Evolutionary conservation across 2,113 vertebrate species (phyloP), one percentile per base, ranked within the genome.

Genomic region (Bombycilla garrulus): DNA sequence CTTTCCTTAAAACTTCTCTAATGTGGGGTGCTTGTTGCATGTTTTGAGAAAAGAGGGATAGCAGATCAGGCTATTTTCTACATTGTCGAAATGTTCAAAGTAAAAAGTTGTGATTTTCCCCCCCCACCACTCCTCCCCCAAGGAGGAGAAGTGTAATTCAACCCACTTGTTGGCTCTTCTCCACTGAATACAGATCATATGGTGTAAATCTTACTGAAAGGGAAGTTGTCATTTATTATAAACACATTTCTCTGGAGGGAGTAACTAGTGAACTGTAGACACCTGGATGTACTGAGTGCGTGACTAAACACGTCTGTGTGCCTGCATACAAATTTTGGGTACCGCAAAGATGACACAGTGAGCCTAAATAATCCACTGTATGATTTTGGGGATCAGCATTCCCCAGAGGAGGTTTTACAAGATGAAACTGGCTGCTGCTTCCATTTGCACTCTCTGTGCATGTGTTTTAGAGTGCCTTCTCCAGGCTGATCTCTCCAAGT

Each of bases 51-150:
- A 54, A 80, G 61, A 69, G 5, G 8, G 6, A 3, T 76, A 78
- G 54, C 8, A 82, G 45, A 57, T 79, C 17, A 56, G 35, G 28
- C 40, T 10, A 19, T 17, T 82, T 78, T 71, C 33, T 62, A 29
- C 0, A 0, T 81, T 56, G 18, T 36, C 1, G 0, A 71, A 85
- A n/a, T 79, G 65, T 85, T 69, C 5, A 0, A 81, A 71, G 38
- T 38, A 89, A 71, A 40, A 76, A 72, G 45, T 12, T 85, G 73
- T 72, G 16, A 71, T 74, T 54, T 71, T 16, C 10, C 44, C 12
- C 23, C 35, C 17, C 23, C 20, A 17, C 15, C 24, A 33, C 36
- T 77, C 29, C 29, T 82, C 38, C 54, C 35, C 17, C 31, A 18
- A n/a, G 31, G 71, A 57, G 31, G 36, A n/a, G 47, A 25, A 5